phyloP scores from a whole-genome alignment of 2,888 invertebrate genomes.

The Mesorhabditis sp. region DNA sequence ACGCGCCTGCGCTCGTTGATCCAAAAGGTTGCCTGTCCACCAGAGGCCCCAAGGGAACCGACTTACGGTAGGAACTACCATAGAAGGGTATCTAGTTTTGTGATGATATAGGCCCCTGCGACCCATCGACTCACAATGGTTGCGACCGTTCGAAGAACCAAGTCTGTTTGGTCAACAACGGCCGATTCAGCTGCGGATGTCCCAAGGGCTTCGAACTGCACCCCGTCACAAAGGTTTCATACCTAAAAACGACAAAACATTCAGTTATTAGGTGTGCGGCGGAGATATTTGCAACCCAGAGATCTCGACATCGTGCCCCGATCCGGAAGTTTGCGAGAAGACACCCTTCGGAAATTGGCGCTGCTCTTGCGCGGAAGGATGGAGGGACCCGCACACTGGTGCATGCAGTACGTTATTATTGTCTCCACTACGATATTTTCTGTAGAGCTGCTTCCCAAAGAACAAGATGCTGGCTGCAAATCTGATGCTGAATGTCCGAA shows the following conservation, averaged over 20 bases:
- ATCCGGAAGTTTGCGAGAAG: conserved; percentile 42
- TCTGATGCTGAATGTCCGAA: conserved; percentile 22
- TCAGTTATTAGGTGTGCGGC: conserved; percentile 39
- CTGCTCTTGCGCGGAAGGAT: conserved; percentile 49
- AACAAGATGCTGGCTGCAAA: background rate
- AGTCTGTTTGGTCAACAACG: conserved; percentile 35
- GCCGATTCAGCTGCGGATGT: conserved; percentile 39
- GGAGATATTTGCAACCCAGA: conserved; percentile 52
- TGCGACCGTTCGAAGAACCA: conserved; percentile 51
- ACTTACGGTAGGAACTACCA: conserved; percentile 24
- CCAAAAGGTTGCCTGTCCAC: conserved; percentile 50
- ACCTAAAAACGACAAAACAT: background rate
- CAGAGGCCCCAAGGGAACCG: conserved; percentile 18
- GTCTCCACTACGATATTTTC: background rate
- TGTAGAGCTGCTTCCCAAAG: conserved; percentile 3
- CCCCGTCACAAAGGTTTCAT: conserved; percentile 38
- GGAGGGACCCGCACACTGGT: conserved; percentile 38
- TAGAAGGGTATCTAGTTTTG: background rate
- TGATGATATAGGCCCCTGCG: conserved; percentile 35
- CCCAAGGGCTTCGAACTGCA: conserved; percentile 50
- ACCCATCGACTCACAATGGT: conserved; percentile 41
- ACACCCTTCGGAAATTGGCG: conserved; percentile 54
- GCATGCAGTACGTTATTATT: conserved; percentile 34
- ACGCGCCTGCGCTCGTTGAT: conserved; percentile 47
- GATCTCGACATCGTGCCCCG: conserved; percentile 47